Base-by-base conservation (phyloP, 2,797 vertebrate species). In the Apogon hyalosoma region DNA sequence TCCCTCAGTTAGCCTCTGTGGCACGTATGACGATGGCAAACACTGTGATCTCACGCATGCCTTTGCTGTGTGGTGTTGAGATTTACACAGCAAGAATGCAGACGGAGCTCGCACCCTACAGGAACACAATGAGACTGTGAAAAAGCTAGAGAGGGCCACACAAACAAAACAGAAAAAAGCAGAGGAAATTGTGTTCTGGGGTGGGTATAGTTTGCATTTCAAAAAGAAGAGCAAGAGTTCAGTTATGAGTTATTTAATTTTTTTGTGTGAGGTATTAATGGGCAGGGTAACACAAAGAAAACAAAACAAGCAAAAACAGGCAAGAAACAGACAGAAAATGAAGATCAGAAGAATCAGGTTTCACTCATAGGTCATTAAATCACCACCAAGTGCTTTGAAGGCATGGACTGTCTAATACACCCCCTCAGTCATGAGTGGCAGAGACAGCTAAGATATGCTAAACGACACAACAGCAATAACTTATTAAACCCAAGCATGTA, bases 331-430 rank as follows among this genome's bases (percentile, higher is more conserved):
- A 75, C 63, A 49, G 28, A 42, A 46, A 21, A 71, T 63, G 41
- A 69, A 67, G 63, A 77, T 52, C n/a, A 53, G 58, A 73, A 50
- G 47, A 73, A 75, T 57, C 49, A 51, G 33, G 58, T 64, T 77
- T 75, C 42, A 50, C 68, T 78, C 33, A 8, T 2, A 46, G 31
- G 48, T 68, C 58, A 78, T 77, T 78, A 77, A 77, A 61, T 47
- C 41, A n/a, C 0, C 0, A 47, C 43, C 52, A 53, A 77, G 72
- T 69, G 74, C 68, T 75, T 48, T 2, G 52, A 69, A 49, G 63
- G 60, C 47, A 80, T 55, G 72, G 54, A 38, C 2, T 24, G 47
- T 42, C 60, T 71, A 82, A 73, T 60, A 74, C 51, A 80, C 58
- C 54, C 64, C 33, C 53, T 64, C 31, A 64, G 53, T 53, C 40